Evolutionary conservation across 2,113 vertebrate species (phyloP), one percentile per base, ranked within the genome.

Genomic region (Piaya cayana): DNA sequence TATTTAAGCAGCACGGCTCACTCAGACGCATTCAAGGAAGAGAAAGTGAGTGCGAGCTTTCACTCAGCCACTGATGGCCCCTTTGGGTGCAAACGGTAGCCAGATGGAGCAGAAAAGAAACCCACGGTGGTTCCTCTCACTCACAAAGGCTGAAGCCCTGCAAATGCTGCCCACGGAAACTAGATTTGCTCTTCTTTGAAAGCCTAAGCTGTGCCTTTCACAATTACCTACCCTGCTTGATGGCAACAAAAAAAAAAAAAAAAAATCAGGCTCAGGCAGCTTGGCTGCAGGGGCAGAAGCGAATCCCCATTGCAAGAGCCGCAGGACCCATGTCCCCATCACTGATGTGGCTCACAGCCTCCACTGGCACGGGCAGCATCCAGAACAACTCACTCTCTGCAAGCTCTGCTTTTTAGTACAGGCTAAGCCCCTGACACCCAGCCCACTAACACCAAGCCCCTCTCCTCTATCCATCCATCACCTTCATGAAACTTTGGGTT

Each of bases 341-440:
- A 6, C 56, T 50, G 19, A 55, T 47, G 64, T 4, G 8, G 56
- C 37, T 94, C 70, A 25, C 47, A 75, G 82, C 43, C 52, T 72
- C 30, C 10, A 1, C 32, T 3, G 5, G 53, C 32, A 79, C 0
- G 0, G 39, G 39, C 27, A 26, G 30, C 76, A 83, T 6, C 55
- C 0, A 1, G 80, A 91, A 30, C 0, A 0, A 32, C 50, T 86
- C 5, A 0, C 15, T 84, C 36, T 77, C 21, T 8, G 1, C 0
- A 5, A 52, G 55, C 30, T 36, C 32, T 50, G 36, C 36, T 76
- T 15, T 37, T 45, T 2, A 13, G 67, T 0, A 55, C 12, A 53
- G n/a, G 45, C 71, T 92, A 59, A 84, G 29, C 34, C 43, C 56
- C 55, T 0, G 0, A 15, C 18, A 79, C 32, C 23, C 74, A 82